Evolutionary conservation across 2,113 vertebrate species (phyloP), one percentile per base, ranked within the genome.

Genomic region (Engystomops pustulosus): DNA sequence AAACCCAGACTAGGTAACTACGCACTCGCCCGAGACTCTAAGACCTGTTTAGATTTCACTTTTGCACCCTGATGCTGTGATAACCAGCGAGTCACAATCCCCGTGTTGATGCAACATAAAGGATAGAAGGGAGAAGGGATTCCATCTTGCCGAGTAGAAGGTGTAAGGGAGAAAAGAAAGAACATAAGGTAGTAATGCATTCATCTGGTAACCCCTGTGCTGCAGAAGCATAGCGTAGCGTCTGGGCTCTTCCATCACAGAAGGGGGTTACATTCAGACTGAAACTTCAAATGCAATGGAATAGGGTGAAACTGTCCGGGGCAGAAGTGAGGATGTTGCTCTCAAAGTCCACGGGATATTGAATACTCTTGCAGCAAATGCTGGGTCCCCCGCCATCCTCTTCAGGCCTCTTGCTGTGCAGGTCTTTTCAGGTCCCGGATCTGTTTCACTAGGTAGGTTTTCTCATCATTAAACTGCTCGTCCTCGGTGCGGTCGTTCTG

Each of bases 381-480:
- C 94, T 93, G 94, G 93, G 90, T 91, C 82, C 87, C 87, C 58
- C 45, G 6, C 36, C 51, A n/a, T 76, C 84, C 87, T 86, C 89
- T 93, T 93, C 94, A 98, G 91, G 97, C 95, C 89, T 98, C 97
- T 92, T 97, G 96, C 85, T 97, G 95, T 58, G 94, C 92, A 72
- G 96, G 95, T 95, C 95, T 96, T 94, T 98, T 99, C 91, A 98
- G 95, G 94, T 99, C 97, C 93, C 96, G 94, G 94, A 99, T 99
- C 94, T 99, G 97, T 95, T 99, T 99, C 90, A 98, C 95, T 94
- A 99, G 93, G 94, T 99, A 99, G 91, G 96, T 99, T 94, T 99
- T 99, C 95, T 99, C 97, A 8, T 98, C 97, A 12, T 97, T 96
- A 93, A 98, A 99, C 86, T 99, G 97, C 94, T 99, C 97, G 6